Evolutionary conservation across 1,140 invertebrate genomes (phyloP).

Genomic region (Alviniconcha marisindica): DNA sequence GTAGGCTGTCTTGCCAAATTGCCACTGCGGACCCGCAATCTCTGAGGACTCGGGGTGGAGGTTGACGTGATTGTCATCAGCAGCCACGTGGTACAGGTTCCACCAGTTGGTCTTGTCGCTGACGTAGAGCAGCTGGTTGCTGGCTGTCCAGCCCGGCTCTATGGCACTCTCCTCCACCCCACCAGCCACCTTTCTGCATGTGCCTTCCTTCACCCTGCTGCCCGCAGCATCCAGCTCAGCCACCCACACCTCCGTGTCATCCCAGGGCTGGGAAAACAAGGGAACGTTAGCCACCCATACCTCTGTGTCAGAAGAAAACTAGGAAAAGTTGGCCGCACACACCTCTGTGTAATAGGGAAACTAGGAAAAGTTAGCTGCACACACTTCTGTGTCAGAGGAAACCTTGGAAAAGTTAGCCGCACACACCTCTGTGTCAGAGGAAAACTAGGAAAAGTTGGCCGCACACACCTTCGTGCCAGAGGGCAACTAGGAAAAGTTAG

Average conservation of each 20-base stretch:
- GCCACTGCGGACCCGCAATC: conserved; percentile 70
- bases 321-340: not conserved
- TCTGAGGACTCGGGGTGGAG: conserved; percentile 59
- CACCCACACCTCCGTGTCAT: conserved; percentile 69
- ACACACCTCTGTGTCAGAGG: too few relatives aligned
- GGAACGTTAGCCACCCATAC: too few relatives aligned
- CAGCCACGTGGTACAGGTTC: conserved; percentile 72
- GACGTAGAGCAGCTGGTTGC: conserved; percentile 70
- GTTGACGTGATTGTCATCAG: conserved; percentile 64
- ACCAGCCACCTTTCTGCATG: conserved; percentile 52
- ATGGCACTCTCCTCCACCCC: conserved; percentile 65
- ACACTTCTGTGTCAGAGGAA: not conserved
- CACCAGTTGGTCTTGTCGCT: conserved; percentile 74
- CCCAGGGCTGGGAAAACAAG: conserved; percentile 72
- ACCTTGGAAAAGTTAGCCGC: not conserved
- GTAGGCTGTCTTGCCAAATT: conserved; percentile 64
- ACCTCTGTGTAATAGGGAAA: not conserved
- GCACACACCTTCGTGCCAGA: too few relatives aligned
- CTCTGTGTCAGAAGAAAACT: not conserved
- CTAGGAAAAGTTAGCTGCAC: not conserved
- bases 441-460: too few relatives aligned
- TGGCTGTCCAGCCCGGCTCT: conserved; percentile 68
- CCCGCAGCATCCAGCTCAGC: conserved; percentile 62
- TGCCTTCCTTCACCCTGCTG: conserved; percentile 51
- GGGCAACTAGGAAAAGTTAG: too few relatives aligned